These are phyloP conservation scores for Euwallacea similis DNA, from an alignment of 1,140 invertebrate genomes.

Conservation along the genomic window DNA sequence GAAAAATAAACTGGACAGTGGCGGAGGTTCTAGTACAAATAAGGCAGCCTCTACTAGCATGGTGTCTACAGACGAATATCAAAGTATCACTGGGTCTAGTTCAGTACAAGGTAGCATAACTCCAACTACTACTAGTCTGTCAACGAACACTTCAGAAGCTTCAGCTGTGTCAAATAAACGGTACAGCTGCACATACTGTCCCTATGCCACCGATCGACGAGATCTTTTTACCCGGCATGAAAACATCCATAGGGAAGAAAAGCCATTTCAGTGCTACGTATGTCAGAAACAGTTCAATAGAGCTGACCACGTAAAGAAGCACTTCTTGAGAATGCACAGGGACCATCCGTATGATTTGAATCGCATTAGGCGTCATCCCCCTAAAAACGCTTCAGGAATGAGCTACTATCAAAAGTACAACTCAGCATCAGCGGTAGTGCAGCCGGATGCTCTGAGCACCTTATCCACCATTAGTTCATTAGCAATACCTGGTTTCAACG, in stretches of 20 bases:
- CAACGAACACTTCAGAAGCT: conserved; percentile 41
- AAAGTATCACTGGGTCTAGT: conserved; percentile 28
- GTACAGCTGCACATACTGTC: conserved; percentile 82
- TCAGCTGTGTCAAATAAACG: conserved; percentile 62
- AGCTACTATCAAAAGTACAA: conserved; percentile 56
- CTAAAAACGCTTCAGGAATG: conserved; percentile 57
- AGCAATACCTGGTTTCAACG: conserved; percentile 50
- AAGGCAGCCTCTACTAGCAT: conserved; percentile 42
- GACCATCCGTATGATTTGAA: conserved; percentile 85
- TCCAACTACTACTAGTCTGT: conserved; percentile 43
- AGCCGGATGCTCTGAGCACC: conserved; percentile 42
- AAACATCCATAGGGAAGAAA: conserved; percentile 92
- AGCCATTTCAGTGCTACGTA: conserved; percentile 90
- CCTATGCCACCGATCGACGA: conserved; percentile 86
- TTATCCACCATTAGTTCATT: conserved; percentile 46
- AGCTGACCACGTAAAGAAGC: conserved; percentile 94
- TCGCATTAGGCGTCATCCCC: conserved; percentile 67
- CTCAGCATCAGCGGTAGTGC: conserved; percentile 41
- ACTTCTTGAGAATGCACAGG: conserved; percentile 87
- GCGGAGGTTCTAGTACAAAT: conserved; percentile 21
- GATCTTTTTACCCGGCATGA: conserved; percentile 95
- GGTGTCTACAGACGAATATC: conserved; percentile 36
- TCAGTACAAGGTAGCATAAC: conserved; percentile 31
- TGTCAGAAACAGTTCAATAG: conserved; percentile 91
- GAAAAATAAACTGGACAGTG: conserved; percentile 62